Conservation (phyloP, 1,140 invertebrate species). For the Lepidurus apus region DNA sequence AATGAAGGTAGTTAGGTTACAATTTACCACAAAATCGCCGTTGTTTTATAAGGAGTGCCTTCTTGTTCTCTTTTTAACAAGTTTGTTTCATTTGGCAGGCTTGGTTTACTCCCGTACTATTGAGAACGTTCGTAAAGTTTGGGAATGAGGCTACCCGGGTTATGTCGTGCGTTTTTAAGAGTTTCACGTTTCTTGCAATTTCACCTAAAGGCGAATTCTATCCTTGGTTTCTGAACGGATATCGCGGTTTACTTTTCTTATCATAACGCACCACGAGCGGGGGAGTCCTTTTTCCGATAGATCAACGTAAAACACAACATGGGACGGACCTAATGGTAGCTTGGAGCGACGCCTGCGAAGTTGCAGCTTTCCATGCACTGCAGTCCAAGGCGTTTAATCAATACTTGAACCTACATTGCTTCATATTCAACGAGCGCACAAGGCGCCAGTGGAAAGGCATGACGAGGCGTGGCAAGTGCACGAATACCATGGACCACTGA, state of each 20-base stretch:
- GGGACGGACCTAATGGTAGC: neutral
- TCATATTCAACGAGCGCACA: neutral
- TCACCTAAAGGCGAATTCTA: neutral
- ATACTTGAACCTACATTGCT: conserved; percentile 12
- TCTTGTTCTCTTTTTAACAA: too few species aligned
- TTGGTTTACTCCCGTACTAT: too few species aligned
- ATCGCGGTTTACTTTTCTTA: conserved; percentile 16
- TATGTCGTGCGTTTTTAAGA: neutral
- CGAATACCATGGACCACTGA: neutral
- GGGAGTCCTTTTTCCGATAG: neutral
- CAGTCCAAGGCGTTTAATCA: conserved; percentile 2
- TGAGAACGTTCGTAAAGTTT: neutral
- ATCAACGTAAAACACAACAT: neutral
- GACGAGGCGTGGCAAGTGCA: conserved; percentile 20
- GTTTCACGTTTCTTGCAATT: neutral
- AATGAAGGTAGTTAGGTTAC: too few species aligned
- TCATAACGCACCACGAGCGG: neutral
- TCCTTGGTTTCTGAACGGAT: neutral
- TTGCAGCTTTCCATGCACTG: neutral
- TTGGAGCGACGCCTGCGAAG: conserved; percentile 5
- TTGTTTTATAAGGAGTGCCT: too few species aligned
- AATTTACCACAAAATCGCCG: too few species aligned
- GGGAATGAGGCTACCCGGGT: neutral
- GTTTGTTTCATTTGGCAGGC: too few species aligned
- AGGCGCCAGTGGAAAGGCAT: conserved; percentile 16